Evolutionary conservation across 2,797 vertebrate genomes (phyloP), one percentile per base, ranked within the genome.

Genomic region (Capromys pilorides): DNA sequence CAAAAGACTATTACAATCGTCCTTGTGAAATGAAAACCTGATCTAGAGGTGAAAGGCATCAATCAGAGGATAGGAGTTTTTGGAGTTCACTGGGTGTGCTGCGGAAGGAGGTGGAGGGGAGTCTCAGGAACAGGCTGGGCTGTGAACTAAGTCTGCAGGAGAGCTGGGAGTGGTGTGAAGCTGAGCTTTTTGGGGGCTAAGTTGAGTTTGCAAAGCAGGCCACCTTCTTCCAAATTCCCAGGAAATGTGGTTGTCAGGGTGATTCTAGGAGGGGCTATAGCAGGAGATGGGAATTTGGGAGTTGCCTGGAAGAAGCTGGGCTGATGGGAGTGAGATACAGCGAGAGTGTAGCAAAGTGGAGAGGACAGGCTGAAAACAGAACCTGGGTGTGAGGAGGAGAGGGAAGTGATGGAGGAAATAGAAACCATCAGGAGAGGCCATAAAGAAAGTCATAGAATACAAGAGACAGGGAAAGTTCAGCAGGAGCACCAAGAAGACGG

Each of bases 61-160:
- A 83, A 14, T 4, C 51, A 36, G 12, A 2, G 33, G 80, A 16
- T 6, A 22, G 24, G 24, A 51, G 41, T 39, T 36, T 28, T 8
- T 2, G 24, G 62, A 61, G 31, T 73, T 61, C 4, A 10, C 31
- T 7, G 5, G 5, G n/a, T 62, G 33, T n/a, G 59, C 16, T 28
- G 24, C 1, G 11, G 24, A 22, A 33, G 12, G 31, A 67, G 10
- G 7, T 8, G 18, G 33, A 69, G 4, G 1, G 19, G 8, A 0
- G 7, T 22, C 64, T 80, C 66, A 2, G 66, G 64, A 13, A 82
- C 39, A 36, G 54, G 54, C 54, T 57, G 51, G 79, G 11, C 19
- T 31, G 5, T 28, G 24, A 45, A 28, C 39, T 67, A 31, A 22
- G 67, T n/a, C 4, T 1, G 24, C 6, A 81, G 75, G 61, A 75